These are phyloP conservation scores for Dione vanillae DNA, from an alignment of 2,888 invertebrate species.

Conservation along the genomic window DNA sequence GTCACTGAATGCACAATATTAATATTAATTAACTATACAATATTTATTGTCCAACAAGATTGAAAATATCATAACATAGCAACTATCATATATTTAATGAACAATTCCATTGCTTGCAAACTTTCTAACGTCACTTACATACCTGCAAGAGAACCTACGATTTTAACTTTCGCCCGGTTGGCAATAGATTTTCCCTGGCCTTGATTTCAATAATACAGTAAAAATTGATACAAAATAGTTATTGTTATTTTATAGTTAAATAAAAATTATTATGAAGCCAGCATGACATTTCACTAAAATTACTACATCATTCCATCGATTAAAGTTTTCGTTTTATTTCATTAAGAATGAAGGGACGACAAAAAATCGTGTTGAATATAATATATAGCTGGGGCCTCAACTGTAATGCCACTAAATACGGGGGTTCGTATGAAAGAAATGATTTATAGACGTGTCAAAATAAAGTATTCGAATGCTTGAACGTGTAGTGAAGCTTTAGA, in stretches of 20 bases:
- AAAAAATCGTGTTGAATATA: slow-evolving; percentile 56
- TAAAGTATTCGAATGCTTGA: slow-evolving; percentile 19
- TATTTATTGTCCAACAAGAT: background rate
- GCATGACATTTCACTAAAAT: background rate
- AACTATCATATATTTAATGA: slow-evolving; percentile 41
- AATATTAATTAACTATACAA: background rate
- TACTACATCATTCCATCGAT: slow-evolving; percentile 34
- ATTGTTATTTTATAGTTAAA: too few species aligned
- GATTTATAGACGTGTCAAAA: slow-evolving; percentile 71
- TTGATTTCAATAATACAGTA: background rate
- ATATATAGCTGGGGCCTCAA: slow-evolving; percentile 60
- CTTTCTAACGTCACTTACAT: slow-evolving; percentile 48
- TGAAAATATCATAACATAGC: background rate
- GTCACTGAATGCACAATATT: too few species aligned
- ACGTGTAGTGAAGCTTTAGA: slow-evolving; percentile 1
- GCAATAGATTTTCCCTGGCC: background rate
- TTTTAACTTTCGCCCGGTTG: slow-evolving; percentile 48
- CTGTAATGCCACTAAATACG: slow-evolving; percentile 67
- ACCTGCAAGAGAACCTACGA: slow-evolving; percentile 41
- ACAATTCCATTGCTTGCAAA: slow-evolving; percentile 44
- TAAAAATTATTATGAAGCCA: background rate
- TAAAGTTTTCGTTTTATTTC: slow-evolving; percentile 43
- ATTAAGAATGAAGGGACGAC: slow-evolving; percentile 41
- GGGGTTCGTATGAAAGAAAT: slow-evolving; percentile 72
- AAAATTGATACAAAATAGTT: background rate